Conservation (phyloP, 2,797 vertebrate genomes). For the Channallabes apus region DNA sequence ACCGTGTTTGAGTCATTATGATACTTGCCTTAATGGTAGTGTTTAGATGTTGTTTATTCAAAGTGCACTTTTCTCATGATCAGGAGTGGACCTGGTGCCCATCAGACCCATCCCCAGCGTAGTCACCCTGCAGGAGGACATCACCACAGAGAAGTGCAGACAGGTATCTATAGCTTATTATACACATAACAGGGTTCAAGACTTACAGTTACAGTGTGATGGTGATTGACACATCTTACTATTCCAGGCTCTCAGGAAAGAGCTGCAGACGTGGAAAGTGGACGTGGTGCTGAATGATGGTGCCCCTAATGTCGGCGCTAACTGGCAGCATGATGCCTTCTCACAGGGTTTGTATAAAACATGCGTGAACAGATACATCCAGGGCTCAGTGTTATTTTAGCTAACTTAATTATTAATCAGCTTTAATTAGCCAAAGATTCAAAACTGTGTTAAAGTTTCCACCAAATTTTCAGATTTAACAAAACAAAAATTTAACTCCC, state of each 20-base stretch:
- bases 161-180: slow-evolving; percentile 74
- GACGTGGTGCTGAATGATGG: slow-evolving; percentile 95
- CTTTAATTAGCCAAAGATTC: background rate
- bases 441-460: background rate
- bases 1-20: background rate
- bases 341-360: slow-evolving; percentile 80
- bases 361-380: background rate
- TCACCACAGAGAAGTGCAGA: slow-evolving; percentile 91
- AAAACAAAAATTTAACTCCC: background rate
- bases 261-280: slow-evolving; percentile 96
- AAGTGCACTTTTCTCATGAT: background rate
- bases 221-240: background rate
- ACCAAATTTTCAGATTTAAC: background rate
- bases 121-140: slow-evolving; percentile 91
- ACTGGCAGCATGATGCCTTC: slow-evolving; percentile 93
- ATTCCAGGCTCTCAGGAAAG: slow-evolving; percentile 83
- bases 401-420: background rate
- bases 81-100: slow-evolving; percentile 93
- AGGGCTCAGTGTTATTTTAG: background rate
- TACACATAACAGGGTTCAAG: background rate
- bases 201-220: background rate
- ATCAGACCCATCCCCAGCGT: slow-evolving; percentile 92
- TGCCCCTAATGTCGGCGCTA: slow-evolving; percentile 92
- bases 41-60: background rate
- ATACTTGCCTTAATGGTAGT: background rate